phyloP scores from a whole-genome alignment of 2,888 invertebrate species.

The Acheta domesticus region DNA sequence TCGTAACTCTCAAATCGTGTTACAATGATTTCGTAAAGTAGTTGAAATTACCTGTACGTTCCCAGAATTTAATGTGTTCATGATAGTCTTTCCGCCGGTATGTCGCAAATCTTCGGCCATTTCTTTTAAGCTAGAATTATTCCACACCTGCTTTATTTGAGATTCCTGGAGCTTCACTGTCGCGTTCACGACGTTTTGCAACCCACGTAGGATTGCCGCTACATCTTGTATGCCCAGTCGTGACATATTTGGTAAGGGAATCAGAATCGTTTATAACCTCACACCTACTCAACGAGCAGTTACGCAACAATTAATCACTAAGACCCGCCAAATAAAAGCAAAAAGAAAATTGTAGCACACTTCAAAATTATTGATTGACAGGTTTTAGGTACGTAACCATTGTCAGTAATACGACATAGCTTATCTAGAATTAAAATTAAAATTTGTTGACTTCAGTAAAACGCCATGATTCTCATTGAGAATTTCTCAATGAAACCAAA shows the following conservation, averaged over 20 bases:
- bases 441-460: too few relatives aligned
- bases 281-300: neutral
- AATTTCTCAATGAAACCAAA: too few relatives aligned
- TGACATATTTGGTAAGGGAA: constrained; percentile 43
- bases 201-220: constrained; percentile 64
- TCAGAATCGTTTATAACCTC: neutral
- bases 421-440: too few relatives aligned
- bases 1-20: neutral
- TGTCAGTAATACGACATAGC: too few relatives aligned
- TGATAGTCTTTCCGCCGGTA: constrained; percentile 38
- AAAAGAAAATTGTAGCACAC: too few relatives aligned
- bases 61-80: constrained; percentile 42
- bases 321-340: neutral
- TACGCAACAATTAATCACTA: neutral
- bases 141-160: constrained; percentile 59
- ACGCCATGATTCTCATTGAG: too few relatives aligned
- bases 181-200: constrained; percentile 65
- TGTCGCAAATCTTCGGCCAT: constrained; percentile 42
- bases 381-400: too few relatives aligned
- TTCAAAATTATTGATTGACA: too few relatives aligned
- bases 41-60: constrained; percentile 34
- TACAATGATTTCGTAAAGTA: neutral
- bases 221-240: constrained; percentile 52
- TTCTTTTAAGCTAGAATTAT: constrained; percentile 65
- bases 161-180: constrained; percentile 63